These are phyloP conservation scores for Dromas ardeola DNA, from an alignment of 2,113 vertebrate genomes.

Conservation along the genomic window DNA sequence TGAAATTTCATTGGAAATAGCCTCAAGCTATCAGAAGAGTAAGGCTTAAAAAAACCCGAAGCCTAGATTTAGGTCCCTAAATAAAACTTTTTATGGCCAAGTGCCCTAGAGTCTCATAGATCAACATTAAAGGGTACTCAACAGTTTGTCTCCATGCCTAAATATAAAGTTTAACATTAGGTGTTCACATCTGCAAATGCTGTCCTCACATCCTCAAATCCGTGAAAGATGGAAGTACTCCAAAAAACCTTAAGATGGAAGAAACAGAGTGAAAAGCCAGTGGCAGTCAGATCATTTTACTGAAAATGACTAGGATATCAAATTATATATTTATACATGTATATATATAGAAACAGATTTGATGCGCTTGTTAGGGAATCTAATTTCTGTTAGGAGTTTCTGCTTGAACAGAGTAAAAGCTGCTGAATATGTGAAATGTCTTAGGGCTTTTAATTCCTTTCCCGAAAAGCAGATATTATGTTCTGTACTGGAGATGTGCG, in stretches of 20 bases:
- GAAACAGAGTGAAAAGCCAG: constrained; percentile 25
- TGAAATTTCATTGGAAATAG: not conserved
- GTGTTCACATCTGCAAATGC: not conserved
- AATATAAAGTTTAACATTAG: not conserved
- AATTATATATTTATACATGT: not conserved
- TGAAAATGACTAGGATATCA: not conserved
- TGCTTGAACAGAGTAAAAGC: not conserved
- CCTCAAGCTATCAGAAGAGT: not conserved
- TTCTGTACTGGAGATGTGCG: not conserved
- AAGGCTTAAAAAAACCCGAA: not conserved
- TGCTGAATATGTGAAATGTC: not conserved
- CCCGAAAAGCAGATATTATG: not conserved
- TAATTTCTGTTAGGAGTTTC: constrained; percentile 3
- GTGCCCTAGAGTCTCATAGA: not conserved
- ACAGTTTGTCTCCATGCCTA: not conserved
- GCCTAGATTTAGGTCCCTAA: not conserved
- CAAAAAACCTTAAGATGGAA: not conserved
- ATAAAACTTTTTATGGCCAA: not conserved
- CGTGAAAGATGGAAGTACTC: not conserved
- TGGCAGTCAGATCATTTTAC: constrained; percentile 4
- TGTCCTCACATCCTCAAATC: not conserved
- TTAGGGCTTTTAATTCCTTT: not conserved
- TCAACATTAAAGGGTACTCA: not conserved
- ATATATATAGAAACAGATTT: constrained; percentile 16
- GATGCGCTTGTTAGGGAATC: not conserved